These are phyloP conservation scores for Brotogeris chrysoptera DNA, from an alignment of 2,797 vertebrate species.

Conservation along the genomic window DNA sequence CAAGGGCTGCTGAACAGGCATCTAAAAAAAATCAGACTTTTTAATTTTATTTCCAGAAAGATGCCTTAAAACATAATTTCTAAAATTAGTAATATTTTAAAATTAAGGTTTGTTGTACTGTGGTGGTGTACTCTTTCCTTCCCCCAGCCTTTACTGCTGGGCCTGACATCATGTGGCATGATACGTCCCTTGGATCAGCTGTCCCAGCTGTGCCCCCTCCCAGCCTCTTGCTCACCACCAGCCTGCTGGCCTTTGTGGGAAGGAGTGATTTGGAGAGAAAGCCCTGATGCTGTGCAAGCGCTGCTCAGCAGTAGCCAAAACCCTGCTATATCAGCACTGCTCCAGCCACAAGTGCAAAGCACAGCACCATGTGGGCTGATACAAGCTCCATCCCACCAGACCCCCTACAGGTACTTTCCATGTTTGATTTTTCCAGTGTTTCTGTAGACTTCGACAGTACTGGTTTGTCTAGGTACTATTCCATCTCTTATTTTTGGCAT, in stretches of 20 bases:
- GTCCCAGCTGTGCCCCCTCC: not conserved
- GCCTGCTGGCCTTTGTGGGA: not conserved
- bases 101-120: not conserved
- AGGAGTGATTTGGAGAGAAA: not conserved
- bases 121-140: not conserved
- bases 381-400: not conserved
- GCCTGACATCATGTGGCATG: accelerated
- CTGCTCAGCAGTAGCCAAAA: not conserved
- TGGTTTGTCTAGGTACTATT: not conserved
- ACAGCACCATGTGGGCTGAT: not conserved
- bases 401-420: not conserved
- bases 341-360: not conserved
- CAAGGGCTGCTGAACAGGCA: not conserved
- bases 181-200: not conserved
- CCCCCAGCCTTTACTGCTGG: not conserved
- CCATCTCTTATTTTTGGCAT: not conserved
- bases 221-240: not conserved
- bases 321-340: not conserved
- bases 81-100: not conserved
- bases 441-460: not conserved
- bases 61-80: not conserved
- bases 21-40: not conserved
- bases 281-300: not conserved
- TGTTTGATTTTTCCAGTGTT: not conserved
- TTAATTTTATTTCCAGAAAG: not conserved